Evolutionary conservation across 2,888 invertebrate genomes (phyloP), one percentile per base, ranked within the genome.

Genomic region (Phymatocera aterrima): DNA sequence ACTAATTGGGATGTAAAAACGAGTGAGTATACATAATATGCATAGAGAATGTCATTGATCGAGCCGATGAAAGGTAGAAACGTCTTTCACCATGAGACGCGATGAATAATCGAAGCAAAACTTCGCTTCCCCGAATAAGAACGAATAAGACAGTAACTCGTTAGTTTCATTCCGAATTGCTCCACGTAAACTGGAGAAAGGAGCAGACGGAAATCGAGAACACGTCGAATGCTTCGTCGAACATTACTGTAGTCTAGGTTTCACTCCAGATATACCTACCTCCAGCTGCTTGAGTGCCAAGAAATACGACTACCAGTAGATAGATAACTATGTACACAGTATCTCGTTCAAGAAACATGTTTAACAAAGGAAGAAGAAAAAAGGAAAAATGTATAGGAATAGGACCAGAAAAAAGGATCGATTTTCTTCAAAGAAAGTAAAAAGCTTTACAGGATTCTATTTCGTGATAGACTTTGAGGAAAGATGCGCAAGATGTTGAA

Each of bases 21-120:
- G 72, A 72, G 72, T 72, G 72, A 72, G 72, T 72, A 72, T 40
- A 48, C 21, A n/a, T n/a, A n/a, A n/a, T n/a, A n/a, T n/a, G n/a
- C n/a, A n/a, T n/a, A n/a, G n/a, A 24, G 5, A 43, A 46, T 46
- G 18, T 34, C 24, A 43, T 68, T 34, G 15, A 28, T 46, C 15
- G 43, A 34, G 10, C n/a, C 2, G 37, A 21, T 3, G 15, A 34
- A 64, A 64, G 3, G 12, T 21, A 18, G 6, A 64, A 37, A 12
- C 8, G 60, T 18, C 18, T 18, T 24, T 64, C 21, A 18, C 61
- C n/a, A 37, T 15, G n/a, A 64, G 31, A 31, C 60, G 37, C 37
- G 37, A 64, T 18, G 31, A 64, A 64, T 34, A 64, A 34, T 64
- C 37, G 37, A 57, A 28, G 28, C 28, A 28, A 57, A 57, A 57